Percentiles rank a stretch among this genome's conserved stretches.
Evolutionary conservation across 2,888 invertebrate species (phyloP).

Genomic region (Erebia aethiops): DNA sequence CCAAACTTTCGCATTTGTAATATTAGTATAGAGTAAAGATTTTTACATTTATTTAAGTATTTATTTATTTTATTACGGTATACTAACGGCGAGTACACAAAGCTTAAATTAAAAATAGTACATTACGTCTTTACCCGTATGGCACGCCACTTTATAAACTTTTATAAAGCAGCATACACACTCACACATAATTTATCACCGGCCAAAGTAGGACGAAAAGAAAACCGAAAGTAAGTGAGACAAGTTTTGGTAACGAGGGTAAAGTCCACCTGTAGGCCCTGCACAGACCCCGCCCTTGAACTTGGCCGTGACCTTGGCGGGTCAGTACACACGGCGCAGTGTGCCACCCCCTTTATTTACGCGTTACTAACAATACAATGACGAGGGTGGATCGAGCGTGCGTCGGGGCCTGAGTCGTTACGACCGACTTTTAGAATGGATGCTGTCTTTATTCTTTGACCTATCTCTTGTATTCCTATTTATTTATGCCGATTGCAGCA

Average conservation of each 20-base stretch:
- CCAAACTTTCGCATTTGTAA: too few relatives aligned
- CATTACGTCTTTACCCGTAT: too few relatives aligned
- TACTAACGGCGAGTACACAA: too few relatives aligned
- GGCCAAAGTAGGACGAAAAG: background rate
- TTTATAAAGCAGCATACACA: background rate
- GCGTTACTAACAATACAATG: conserved; percentile 20
- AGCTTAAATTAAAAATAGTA: too few relatives aligned
- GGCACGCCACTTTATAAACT: too few relatives aligned
- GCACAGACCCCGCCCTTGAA: conserved; percentile 64
- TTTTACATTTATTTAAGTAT: too few relatives aligned
- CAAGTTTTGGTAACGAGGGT: conserved; percentile 12
- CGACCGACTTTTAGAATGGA: background rate
- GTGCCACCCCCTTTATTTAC: conserved; percentile 23
- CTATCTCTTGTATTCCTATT: background rate
- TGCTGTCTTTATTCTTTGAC: background rate
- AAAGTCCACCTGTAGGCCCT: conserved; percentile 54
- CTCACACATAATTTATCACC: background rate
- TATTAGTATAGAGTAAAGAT: too few relatives aligned
- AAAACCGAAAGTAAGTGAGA: background rate
- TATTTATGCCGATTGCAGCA: too few relatives aligned
- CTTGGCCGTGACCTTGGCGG: conserved; percentile 59
- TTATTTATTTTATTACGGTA: too few relatives aligned
- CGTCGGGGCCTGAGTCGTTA: background rate
- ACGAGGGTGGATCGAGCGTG: conserved; percentile 17
- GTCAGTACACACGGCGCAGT: conserved; percentile 58